Evolutionary conservation across 2,888 invertebrate species (phyloP).

Genomic region (Pollenia amentaria): DNA sequence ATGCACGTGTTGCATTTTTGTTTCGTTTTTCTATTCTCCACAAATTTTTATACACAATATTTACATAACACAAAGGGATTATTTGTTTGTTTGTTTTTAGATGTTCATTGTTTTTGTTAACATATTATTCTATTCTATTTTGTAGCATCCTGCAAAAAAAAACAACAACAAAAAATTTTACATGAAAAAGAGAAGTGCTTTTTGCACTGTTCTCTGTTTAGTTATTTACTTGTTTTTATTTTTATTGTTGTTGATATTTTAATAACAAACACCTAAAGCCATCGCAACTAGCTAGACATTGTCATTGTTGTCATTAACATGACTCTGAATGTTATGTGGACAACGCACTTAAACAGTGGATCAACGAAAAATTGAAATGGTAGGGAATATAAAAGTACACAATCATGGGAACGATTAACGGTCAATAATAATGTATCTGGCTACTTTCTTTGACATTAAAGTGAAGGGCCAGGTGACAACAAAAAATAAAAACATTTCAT

Average conservation of each 20-base stretch:
- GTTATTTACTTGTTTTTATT: conserved; percentile 44
- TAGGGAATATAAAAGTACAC: too few relatives aligned
- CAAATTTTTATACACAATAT: conserved; percentile 31
- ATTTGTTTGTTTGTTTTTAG: conserved; percentile 15
- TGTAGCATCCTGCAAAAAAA: conserved; percentile 4
- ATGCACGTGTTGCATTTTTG: conserved; percentile 72
- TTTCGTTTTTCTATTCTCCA: conserved; percentile 23
- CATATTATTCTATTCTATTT: conserved; percentile 46
- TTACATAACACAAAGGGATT: conserved; percentile 21
- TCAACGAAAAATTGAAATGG: too few relatives aligned
- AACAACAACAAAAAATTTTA: not conserved
- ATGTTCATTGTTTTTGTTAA: conserved; percentile 55
- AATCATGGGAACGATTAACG: too few relatives aligned
- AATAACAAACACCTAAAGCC: conserved; percentile 68
- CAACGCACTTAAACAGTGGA: conserved; percentile 8
- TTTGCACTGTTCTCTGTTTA: conserved; percentile 22
- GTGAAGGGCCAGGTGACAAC: too few relatives aligned
- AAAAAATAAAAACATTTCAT: too few relatives aligned
- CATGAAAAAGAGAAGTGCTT: not conserved
- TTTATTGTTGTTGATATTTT: conserved; percentile 61
- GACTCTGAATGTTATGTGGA: conserved; percentile 44
- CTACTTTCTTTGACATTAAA: too few relatives aligned
- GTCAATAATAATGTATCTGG: too few relatives aligned
- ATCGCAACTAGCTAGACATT: conserved; percentile 60
- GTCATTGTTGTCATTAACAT: conserved; percentile 67